Evolutionary conservation across 2,888 invertebrate species (phyloP).

Genomic region (Automeris io): DNA sequence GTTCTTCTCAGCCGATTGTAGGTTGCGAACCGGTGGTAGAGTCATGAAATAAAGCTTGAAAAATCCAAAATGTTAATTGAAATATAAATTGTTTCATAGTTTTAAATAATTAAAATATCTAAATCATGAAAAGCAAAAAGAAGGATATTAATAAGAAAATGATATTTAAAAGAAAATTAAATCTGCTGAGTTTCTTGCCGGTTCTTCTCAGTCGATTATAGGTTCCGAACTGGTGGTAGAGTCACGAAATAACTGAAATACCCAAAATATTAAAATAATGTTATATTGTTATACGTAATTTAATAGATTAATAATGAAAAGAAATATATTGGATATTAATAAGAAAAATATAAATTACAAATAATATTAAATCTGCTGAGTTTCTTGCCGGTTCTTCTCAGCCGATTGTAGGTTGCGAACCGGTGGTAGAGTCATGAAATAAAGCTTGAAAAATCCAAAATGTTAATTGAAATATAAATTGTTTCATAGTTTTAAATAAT

Average conservation of each 20-base stretch:
- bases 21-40: constrained; percentile 56
- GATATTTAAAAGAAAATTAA: not conserved
- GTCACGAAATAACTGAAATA: not conserved
- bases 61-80: not conserved
- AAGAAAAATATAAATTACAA: not conserved
- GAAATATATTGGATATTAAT: too few species aligned
- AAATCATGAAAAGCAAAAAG: constrained; percentile 7
- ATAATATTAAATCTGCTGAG: constrained; percentile 32
- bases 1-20: constrained; percentile 64
- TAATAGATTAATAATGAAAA: too few species aligned
- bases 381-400: constrained; percentile 72
- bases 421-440: constrained; percentile 43
- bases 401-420: constrained; percentile 55
- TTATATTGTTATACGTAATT: too few species aligned
- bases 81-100: not conserved
- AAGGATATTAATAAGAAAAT: constrained; percentile 11
- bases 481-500: too few species aligned
- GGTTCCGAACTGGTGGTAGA: constrained; percentile 41
- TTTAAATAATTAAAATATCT: not conserved
- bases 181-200: constrained; percentile 66
- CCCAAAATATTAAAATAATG: not conserved
- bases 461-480: too few species aligned
- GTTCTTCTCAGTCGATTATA: constrained; percentile 41
- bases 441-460: too few species aligned
- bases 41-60: constrained; percentile 11